phyloP scores from a whole-genome alignment of 23 tunicate species.

The Ciona savignyi region DNA sequence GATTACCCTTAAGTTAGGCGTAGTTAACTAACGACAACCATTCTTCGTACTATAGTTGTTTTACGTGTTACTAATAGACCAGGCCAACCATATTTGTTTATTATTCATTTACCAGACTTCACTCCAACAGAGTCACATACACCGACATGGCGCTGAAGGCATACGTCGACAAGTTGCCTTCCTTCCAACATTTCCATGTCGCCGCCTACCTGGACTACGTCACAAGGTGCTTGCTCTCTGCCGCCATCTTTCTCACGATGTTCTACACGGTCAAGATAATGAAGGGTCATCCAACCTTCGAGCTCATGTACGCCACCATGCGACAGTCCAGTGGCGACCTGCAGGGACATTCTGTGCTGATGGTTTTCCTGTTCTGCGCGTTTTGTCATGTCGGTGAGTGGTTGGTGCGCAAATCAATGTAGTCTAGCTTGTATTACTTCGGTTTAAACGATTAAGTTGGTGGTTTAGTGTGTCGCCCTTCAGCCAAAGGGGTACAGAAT shows the following conservation, averaged over 20 bases:
- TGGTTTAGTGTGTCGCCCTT: too few species aligned
- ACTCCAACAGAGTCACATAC: constrained; percentile 34
- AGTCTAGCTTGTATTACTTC: not conserved
- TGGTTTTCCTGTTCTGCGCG: constrained; percentile 28
- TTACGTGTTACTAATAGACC: too few species aligned
- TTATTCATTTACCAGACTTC: not conserved
- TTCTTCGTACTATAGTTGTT: too few species aligned
- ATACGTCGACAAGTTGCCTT: not conserved
- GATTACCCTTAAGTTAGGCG: too few species aligned
- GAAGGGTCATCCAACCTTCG: constrained; percentile 57
- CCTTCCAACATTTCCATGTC: constrained; percentile 24
- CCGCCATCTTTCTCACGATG: constrained; percentile 44
- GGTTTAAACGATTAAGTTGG: not conserved
- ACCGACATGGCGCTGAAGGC: constrained; percentile 41
- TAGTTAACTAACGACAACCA: too few species aligned
- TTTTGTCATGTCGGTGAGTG: constrained; percentile 64
- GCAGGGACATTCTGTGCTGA: constrained; percentile 27
- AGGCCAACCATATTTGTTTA: too few species aligned
- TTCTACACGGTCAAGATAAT: constrained; percentile 49
- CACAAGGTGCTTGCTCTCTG: constrained; percentile 18
- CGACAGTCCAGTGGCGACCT: constrained; percentile 15
- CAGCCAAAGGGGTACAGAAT: too few species aligned
- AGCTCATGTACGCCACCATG: constrained; percentile 31
- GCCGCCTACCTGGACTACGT: constrained; percentile 34
- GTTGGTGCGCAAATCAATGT: not conserved